Percentiles rank a stretch among this genome's conserved stretches.
Evolutionary conservation across 2,888 invertebrate species (phyloP).

Genomic region (Candidula unifasciata): DNA sequence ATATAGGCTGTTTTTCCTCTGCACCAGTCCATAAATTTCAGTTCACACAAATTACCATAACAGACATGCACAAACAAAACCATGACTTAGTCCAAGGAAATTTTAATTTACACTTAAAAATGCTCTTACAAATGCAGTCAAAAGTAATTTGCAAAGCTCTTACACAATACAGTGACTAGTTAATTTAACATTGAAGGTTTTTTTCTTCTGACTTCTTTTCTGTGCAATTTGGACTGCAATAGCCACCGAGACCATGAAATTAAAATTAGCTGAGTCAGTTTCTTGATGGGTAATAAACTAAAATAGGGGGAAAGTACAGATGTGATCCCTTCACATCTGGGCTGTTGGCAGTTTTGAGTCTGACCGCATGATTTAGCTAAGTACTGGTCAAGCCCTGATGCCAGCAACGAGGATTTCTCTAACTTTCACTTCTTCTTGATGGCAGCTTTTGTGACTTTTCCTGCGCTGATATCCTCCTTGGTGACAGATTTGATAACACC

Average conservation of each 20-base stretch:
- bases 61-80: no score
- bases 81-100: background rate
- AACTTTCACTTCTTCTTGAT: slow-evolving; percentile 84
- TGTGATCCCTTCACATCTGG: slow-evolving; percentile 37
- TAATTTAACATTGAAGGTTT: slow-evolving; percentile 19
- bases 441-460: slow-evolving; percentile 99
- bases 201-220: slow-evolving; percentile 93
- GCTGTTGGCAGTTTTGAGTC: slow-evolving; percentile 25
- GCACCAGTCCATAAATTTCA: no score
- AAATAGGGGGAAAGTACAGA: no score
- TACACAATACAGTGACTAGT: no score
- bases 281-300: slow-evolving; percentile 51
- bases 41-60: no score
- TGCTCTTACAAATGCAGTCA: no score
- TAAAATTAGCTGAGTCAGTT: slow-evolving; percentile 76
- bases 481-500: slow-evolving; percentile 89
- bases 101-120: slow-evolving; percentile 24
- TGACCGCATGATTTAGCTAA: background rate
- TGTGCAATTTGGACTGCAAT: slow-evolving; percentile 89
- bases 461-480: slow-evolving; percentile 91
- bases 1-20: no score
- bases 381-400: background rate
- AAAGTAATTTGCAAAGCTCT: no score
- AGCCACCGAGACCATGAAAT: slow-evolving; percentile 83
- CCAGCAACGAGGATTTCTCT: slow-evolving; percentile 50